phyloP scores from a whole-genome alignment of 2,888 invertebrate genomes.

The Chymomyza procnemis region DNA sequence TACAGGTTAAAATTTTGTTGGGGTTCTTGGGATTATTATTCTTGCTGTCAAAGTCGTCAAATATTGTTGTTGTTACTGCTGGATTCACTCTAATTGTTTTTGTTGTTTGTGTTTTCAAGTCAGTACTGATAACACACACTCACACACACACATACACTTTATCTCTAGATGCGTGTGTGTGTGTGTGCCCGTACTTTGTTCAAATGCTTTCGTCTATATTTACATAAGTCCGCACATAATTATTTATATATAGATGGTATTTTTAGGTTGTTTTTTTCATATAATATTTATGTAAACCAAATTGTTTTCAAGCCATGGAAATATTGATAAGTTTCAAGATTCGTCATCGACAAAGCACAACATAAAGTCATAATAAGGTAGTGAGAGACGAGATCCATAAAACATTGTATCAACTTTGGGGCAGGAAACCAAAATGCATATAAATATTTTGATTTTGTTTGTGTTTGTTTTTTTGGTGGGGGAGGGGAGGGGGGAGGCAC shows the following conservation, averaged over 20 bases:
- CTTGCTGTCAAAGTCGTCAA: not conserved
- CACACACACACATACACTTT: conserved; percentile 7
- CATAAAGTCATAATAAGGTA: too few species aligned
- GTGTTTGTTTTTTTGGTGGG: too few species aligned
- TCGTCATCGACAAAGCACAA: too few species aligned
- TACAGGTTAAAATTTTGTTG: not conserved
- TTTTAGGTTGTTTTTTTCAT: not conserved
- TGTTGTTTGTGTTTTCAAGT: conserved; percentile 18
- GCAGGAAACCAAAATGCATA: too few species aligned
- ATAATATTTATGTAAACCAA: not conserved
- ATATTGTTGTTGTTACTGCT: conserved; percentile 42
- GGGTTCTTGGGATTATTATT: not conserved
- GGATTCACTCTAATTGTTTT: conserved; percentile 58
- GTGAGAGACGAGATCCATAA: too few species aligned
- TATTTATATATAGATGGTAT: not conserved
- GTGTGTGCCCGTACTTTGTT: conserved; percentile 50
- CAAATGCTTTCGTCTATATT: conserved; percentile 34
- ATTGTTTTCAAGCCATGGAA: not conserved
- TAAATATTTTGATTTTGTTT: too few species aligned
- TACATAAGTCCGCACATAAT: not conserved
- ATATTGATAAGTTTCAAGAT: not conserved
- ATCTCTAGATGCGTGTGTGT: conserved; percentile 1
- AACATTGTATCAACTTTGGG: too few species aligned
- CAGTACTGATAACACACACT: conserved; percentile 45
- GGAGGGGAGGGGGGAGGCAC: too few species aligned